phyloP scores from a whole-genome alignment of 2,797 vertebrate genomes.

The Danio aesculapii region DNA sequence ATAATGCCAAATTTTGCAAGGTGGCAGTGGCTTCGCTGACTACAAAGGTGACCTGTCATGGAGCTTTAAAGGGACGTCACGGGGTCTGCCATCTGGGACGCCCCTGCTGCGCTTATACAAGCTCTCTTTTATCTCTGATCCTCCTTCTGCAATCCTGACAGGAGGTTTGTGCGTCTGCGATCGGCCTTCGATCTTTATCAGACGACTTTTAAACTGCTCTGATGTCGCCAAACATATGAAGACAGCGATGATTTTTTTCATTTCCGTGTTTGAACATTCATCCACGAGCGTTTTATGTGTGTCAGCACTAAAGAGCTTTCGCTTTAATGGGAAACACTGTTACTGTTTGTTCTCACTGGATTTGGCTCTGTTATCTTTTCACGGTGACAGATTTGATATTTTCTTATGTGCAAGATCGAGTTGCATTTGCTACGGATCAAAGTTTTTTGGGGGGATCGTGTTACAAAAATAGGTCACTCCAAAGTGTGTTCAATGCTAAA shows the following conservation, averaged over 20 bases:
- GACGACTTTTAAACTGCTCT: slow-evolving; percentile 21
- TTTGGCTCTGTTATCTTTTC: slow-evolving; percentile 8
- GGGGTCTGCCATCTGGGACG: slow-evolving; percentile 57
- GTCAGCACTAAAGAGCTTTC: slow-evolving; percentile 1
- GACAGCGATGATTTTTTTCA: slow-evolving; percentile 18
- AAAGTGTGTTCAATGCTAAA: background rate
- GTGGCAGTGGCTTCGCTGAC: slow-evolving; percentile 30
- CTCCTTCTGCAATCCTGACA: slow-evolving; percentile 6
- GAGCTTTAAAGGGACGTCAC: slow-evolving; percentile 62
- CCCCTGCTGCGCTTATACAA: slow-evolving; percentile 13
- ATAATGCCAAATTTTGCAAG: slow-evolving; percentile 41
- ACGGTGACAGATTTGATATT: background rate
- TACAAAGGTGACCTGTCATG: slow-evolving; percentile 54
- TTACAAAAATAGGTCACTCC: slow-evolving; percentile 28
- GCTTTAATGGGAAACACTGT: slow-evolving; percentile 19
- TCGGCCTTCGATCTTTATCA: slow-evolving; percentile 18
- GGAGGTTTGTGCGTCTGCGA: slow-evolving; percentile 5
- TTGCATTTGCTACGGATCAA: background rate
- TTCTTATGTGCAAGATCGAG: background rate
- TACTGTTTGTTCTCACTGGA: slow-evolving; percentile 11
- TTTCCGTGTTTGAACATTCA: slow-evolving; percentile 24
- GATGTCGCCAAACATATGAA: slow-evolving; percentile 28
- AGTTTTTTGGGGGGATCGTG: background rate
- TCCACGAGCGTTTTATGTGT: background rate
- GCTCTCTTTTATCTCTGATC: slow-evolving; percentile 30